These are phyloP conservation scores for Huso huso DNA, from an alignment of 2,797 vertebrate species.

Conservation along the genomic window DNA sequence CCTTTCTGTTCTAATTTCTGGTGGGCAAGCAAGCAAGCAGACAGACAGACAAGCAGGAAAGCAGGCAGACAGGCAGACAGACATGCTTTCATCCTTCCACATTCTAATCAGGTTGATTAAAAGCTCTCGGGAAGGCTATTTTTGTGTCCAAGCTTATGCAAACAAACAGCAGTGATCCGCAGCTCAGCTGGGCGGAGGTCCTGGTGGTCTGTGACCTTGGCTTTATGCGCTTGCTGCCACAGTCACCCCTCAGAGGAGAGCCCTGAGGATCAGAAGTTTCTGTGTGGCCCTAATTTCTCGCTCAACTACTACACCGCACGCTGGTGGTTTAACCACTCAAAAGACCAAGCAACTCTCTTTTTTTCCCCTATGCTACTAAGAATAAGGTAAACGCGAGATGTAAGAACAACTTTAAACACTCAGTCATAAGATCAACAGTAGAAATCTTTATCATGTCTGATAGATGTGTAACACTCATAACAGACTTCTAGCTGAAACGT, in stretches of 20 bases:
- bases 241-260: slow-evolving; percentile 43
- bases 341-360: too few species aligned
- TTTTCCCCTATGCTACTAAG: too few species aligned
- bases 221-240: slow-evolving; percentile 39
- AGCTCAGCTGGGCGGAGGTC: slow-evolving; percentile 45
- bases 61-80: slow-evolving; percentile 5
- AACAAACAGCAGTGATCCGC: slow-evolving; percentile 68
- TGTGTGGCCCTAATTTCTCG: slow-evolving; percentile 38
- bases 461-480: too few species aligned
- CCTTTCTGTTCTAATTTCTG: slow-evolving; percentile 24
- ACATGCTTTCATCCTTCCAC: slow-evolving; percentile 50
- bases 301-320: not conserved
- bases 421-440: too few species aligned
- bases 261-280: slow-evolving; percentile 43
- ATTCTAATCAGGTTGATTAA: slow-evolving; percentile 39
- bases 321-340: too few species aligned
- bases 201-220: slow-evolving; percentile 66
- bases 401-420: too few species aligned
- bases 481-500: too few species aligned
- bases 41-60: slow-evolving; percentile 24
- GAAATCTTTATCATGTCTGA: too few species aligned
- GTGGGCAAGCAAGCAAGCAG: slow-evolving; percentile 7
- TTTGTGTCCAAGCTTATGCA: slow-evolving; percentile 70
- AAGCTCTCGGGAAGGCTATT: slow-evolving; percentile 25
- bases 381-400: too few species aligned